phyloP scores from a whole-genome alignment of 2,888 invertebrate genomes.

The Margaritifera margaritifera region DNA sequence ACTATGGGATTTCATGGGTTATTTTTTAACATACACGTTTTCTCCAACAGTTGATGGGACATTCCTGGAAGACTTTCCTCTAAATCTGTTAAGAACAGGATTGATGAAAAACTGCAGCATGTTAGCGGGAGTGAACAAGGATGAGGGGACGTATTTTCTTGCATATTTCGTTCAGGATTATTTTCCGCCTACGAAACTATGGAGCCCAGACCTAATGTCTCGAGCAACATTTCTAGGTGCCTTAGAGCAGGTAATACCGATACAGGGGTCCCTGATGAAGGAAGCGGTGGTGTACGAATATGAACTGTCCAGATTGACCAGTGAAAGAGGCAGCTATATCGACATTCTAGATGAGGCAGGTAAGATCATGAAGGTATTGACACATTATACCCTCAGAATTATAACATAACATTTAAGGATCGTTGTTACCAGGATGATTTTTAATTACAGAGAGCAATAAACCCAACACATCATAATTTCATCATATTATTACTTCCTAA shows the following conservation, averaged over 20 bases:
- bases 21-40: slow-evolving; percentile 25
- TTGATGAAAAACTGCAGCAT: slow-evolving; percentile 91
- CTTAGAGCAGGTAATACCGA: slow-evolving; percentile 5
- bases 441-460: too few relatives aligned
- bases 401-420: too few relatives aligned
- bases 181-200: slow-evolving; percentile 25
- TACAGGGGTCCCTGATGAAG: too few relatives aligned
- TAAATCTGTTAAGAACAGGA: slow-evolving; percentile 87
- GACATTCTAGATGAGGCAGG: slow-evolving; percentile 89
- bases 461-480: too few relatives aligned
- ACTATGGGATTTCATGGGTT: slow-evolving; percentile 33
- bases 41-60: slow-evolving; percentile 84
- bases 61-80: slow-evolving; percentile 89
- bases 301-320: slow-evolving; percentile 29
- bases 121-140: slow-evolving; percentile 93
- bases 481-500: too few relatives aligned
- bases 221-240: slow-evolving; percentile 15
- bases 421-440: too few relatives aligned
- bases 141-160: slow-evolving; percentile 96
- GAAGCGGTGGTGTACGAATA: slow-evolving; percentile 46
- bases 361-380: slow-evolving; percentile 20
- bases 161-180: slow-evolving; percentile 78
- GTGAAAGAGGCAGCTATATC: slow-evolving; percentile 82
- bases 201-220: slow-evolving; percentile 30
- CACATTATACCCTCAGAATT: too few relatives aligned